Base-by-base conservation (phyloP, 2,888 invertebrate species). In the Coremacera marginata region DNA sequence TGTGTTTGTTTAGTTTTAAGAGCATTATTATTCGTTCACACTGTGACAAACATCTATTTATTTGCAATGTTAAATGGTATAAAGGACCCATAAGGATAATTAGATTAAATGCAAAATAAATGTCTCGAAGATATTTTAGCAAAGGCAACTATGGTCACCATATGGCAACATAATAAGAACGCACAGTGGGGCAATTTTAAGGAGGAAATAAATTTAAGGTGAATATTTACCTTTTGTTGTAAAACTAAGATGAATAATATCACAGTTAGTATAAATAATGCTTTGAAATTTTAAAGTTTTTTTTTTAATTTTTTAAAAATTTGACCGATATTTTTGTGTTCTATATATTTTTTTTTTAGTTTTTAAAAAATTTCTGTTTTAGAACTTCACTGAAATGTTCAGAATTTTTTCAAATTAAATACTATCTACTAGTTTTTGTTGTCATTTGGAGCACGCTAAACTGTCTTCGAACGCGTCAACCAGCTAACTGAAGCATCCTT, bases 391-490 rank as follows among this genome's bases (percentile, higher is more conserved):
- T 62, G 3, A 27, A 80, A 73, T 76, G 77, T 79, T 77, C 62
- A 63, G 5, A 37, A 5, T 65, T 72, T 75, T 70, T 19, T 5
- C 31, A 27, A 70, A 68, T 68, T 2, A 63, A 34, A 44, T 67
- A 44, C n/a, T 67, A 19, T 37, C 3, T 31, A 44, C 22, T 44
- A 19, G n/a, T 70, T 31, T 31, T 60, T 16, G 14, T 22, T 44
- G 49, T 34, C 22, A 27, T 55, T 37, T 67, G 74, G 80, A 84
- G 84, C 86, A 83, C 84, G 83, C 86, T 84, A 87, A 88, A 89
- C 89, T 88, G 88, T 85, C 87, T 87, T 85, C 84, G 88, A 85
- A 86, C 88, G 87, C 88, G 88, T 87, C 88, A 88, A 88, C 86
- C 85, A 87, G 84, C 86, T 86, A 88, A 89, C 89, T 89, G 88